phyloP scores from a whole-genome alignment of 2,888 invertebrate species.

The Hirudinaria manillensis region DNA sequence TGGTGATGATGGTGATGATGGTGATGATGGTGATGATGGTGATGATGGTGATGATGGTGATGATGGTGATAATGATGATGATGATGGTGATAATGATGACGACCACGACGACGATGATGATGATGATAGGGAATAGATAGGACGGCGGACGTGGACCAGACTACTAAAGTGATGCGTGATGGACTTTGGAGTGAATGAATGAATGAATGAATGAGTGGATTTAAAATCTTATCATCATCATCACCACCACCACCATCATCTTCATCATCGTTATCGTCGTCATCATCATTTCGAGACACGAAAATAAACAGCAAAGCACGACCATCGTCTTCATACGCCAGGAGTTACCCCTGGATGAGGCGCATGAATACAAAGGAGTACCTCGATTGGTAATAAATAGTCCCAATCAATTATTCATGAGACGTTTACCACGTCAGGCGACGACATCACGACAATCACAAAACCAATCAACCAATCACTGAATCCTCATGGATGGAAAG shows the following conservation, averaged over 20 bases:
- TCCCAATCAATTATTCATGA: too few relatives aligned
- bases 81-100: slow-evolving; percentile 39
- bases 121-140: neutral
- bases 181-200: too few relatives aligned
- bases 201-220: too few relatives aligned
- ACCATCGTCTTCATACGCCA: too few relatives aligned
- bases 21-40: slow-evolving; percentile 32
- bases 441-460: too few relatives aligned
- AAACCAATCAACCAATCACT: too few relatives aligned
- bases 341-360: too few relatives aligned
- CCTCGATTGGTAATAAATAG: too few relatives aligned
- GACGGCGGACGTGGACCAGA: neutral
- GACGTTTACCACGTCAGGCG: too few relatives aligned
- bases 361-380: too few relatives aligned
- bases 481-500: neutral
- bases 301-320: too few relatives aligned
- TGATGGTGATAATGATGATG: slow-evolving; percentile 32
- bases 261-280: slow-evolving; percentile 1
- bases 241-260: neutral
- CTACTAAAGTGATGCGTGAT: neutral
- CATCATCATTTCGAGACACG: neutral
- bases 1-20: slow-evolving; percentile 31
- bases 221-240: neutral
- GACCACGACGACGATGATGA: slow-evolving; percentile 38
- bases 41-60: slow-evolving; percentile 36